Percentiles rank a stretch among this genome's conserved stretches.
Conservation (phyloP, 2,797 vertebrate species). For the Nasua narica region DNA sequence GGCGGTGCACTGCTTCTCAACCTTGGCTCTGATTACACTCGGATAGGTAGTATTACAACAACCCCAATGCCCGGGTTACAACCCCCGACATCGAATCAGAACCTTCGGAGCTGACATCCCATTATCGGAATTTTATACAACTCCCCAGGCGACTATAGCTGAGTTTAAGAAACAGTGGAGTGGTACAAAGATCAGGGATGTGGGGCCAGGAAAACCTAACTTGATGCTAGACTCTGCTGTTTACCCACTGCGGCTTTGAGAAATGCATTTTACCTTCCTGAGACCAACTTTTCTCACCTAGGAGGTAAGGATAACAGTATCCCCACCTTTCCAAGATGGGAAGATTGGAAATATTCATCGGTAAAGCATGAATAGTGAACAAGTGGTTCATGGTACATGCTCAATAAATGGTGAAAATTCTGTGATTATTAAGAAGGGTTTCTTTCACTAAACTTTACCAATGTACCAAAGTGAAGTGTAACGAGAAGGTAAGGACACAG, state of each 20-base stretch:
- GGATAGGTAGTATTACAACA: background rate
- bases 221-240: background rate
- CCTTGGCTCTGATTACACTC: background rate
- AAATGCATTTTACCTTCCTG: background rate
- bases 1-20: fast-evolving
- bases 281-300: background rate
- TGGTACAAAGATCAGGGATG: background rate
- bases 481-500: background rate
- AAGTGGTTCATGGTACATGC: background rate
- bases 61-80: background rate
- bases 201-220: background rate
- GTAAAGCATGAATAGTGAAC: background rate
- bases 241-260: background rate
- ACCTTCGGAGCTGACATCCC: background rate
- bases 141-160: background rate
- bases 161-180: background rate
- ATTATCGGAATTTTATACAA: background rate
- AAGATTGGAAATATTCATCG: background rate
- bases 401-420: background rate
- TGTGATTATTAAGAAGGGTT: background rate
- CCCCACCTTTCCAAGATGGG: background rate
- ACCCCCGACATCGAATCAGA: background rate
- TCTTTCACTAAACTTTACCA: background rate
- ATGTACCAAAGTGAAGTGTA: background rate
- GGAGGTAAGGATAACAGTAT: background rate